phyloP scores from a whole-genome alignment of 2,113 vertebrate species.

The Leptodactylus fuscus region DNA sequence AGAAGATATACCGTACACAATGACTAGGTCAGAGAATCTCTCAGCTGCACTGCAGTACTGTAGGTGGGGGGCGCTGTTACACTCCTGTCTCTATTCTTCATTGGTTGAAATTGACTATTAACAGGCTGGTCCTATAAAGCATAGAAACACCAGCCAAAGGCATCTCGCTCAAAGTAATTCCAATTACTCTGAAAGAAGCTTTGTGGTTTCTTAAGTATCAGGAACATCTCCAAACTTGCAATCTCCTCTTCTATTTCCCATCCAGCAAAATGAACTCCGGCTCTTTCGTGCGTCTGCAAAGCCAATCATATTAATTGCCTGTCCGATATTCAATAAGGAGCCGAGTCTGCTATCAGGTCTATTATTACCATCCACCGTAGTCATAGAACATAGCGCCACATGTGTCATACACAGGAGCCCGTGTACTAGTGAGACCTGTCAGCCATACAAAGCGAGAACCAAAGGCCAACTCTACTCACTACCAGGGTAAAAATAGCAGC shows the following conservation, averaged over 20 bases:
- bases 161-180: background rate
- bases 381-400: background rate
- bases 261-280: background rate
- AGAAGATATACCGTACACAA: no score
- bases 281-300: background rate
- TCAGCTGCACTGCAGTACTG: no score
- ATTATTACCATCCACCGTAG: background rate
- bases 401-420: background rate
- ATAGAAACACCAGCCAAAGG: background rate
- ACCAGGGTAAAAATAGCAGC: background rate
- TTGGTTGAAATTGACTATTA: background rate
- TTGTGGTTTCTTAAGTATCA: background rate
- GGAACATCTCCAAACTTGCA: background rate
- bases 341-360: background rate
- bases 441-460: background rate
- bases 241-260: background rate
- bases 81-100: background rate
- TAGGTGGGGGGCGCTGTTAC: background rate
- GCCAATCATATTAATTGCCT: slow-evolving; percentile 11
- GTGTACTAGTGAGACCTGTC: background rate
- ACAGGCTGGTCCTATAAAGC: background rate
- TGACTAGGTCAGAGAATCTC: no score
- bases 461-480: background rate
- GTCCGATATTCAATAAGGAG: slow-evolving; percentile 1
- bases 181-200: background rate